A percentile compares a stretch with the other conserved stretches of the same genome.
phyloP scores from a whole-genome alignment of 2,888 invertebrate genomes.

The Microplitis deprimator region DNA sequence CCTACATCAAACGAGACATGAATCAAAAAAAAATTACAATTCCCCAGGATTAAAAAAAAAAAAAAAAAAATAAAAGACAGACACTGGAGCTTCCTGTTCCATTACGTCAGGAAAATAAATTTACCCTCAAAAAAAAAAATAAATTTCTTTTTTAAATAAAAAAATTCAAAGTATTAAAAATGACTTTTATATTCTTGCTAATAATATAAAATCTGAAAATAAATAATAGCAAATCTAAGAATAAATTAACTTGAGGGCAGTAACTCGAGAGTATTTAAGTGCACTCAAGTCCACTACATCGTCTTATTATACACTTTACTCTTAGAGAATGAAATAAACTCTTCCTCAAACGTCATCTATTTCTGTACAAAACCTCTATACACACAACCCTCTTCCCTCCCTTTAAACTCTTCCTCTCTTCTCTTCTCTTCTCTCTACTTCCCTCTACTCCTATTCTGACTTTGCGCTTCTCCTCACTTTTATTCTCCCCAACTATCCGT shows the following conservation, averaged over 20 bases:
- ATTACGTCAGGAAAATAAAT: too few relatives aligned
- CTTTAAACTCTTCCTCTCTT: too few relatives aligned
- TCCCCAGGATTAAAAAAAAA: too few relatives aligned
- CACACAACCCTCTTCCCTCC: background rate
- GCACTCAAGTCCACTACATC: background rate
- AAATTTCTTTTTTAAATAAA: too few relatives aligned
- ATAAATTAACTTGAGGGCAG: conserved; percentile 15
- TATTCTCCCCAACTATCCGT: background rate
- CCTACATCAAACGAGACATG: too few relatives aligned
- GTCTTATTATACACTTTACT: background rate
- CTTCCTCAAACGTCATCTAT: conserved; percentile 24
- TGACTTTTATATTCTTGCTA: too few relatives aligned
- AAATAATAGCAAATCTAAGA: conserved; percentile 21
- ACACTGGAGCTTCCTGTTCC: too few relatives aligned
- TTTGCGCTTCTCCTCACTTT: background rate
- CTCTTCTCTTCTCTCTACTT: background rate
- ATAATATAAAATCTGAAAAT: background rate
- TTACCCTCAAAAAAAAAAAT: too few relatives aligned
- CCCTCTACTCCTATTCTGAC: background rate
- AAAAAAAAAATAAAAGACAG: too few relatives aligned
- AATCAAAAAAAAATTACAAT: too few relatives aligned
- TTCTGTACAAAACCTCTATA: conserved; percentile 25
- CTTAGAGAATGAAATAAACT: conserved; percentile 18
- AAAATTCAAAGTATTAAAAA: too few relatives aligned
- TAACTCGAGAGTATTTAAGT: background rate